Percentiles rank a stretch among this genome's conserved stretches.
Evolutionary conservation across 2,113 vertebrate genomes (phyloP).

Genomic region (Cyanoramphus novaezelandiae): DNA sequence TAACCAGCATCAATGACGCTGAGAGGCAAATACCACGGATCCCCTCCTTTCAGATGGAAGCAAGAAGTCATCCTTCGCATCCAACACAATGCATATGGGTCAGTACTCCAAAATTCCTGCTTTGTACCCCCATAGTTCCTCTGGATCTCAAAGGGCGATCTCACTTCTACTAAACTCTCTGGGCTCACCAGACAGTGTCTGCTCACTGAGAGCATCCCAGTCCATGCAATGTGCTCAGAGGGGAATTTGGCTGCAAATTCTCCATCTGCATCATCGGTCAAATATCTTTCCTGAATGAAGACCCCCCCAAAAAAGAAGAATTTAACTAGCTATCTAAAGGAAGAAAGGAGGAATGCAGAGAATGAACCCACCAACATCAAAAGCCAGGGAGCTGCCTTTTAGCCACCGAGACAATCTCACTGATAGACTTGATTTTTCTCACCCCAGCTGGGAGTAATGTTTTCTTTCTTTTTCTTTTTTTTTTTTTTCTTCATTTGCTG

Average conservation of each 20-base stretch:
- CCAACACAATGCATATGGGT: neutral
- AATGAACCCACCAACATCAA: slow-evolving; percentile 28
- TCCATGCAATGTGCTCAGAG: neutral
- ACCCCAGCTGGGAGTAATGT: slow-evolving; percentile 42
- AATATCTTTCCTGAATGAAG: neutral
- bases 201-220: neutral
- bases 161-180: neutral
- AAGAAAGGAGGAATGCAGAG: neutral
- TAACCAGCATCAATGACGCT: neutral
- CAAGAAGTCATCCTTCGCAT: neutral
- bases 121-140: neutral
- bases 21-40: neutral
- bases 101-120: neutral
- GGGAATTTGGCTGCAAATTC: neutral
- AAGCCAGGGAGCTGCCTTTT: slow-evolving; percentile 62
- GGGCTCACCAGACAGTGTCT: neutral
- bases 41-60: neutral
- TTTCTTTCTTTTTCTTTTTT: neutral
- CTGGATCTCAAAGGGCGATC: neutral
- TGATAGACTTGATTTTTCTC: slow-evolving; percentile 65
- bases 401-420: slow-evolving; percentile 44
- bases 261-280: neutral
- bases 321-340: neutral
- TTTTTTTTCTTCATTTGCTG: slow-evolving; percentile 17
- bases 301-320: neutral